Evolutionary conservation across 2,113 vertebrate species (phyloP), one percentile per base, ranked within the genome.

Genomic region (Lycocorax pyrrhopterus): DNA sequence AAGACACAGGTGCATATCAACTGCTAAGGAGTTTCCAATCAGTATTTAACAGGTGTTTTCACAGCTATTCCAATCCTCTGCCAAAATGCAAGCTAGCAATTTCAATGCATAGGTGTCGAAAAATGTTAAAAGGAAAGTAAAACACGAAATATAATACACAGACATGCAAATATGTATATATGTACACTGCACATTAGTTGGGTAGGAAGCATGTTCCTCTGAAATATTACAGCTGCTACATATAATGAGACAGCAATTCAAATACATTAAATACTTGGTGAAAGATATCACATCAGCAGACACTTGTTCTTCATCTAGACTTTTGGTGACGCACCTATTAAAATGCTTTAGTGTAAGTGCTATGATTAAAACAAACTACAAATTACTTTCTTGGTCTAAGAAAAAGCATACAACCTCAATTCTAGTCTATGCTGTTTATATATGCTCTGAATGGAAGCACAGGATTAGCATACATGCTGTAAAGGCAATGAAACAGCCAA

Each of bases 11-110:
- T 96, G 90, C 51, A 8, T 14, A 41, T 69, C 76, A 64, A 80
- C 74, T 94, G 71, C 79, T 66, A 77, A 94, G 59, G 72, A 78
- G 23, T 81, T 96, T 95, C 80, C 84, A 73, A 83, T 68, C 95
- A 81, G 69, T 53, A 77, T 90, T 94, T 96, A 94, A 91, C 87
- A 90, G 82, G 91, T 96, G 95, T 94, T 94, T 83, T 84, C 83
- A 95, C 43, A 97, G 91, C 90, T 83, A 90, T 74, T 84, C 76
- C 66, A 17, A 53, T 69, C 29, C 71, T 67, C 73, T 82, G 66
- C 62, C 68, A 96, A 89, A 85, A 89, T 73, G 53, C 56, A 91
- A 96, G 67, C 85, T 20, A 71, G 69, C 49, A 82, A 93, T 76
- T 94, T 93, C 76, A 95, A 96, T 30, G 39, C 53, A 85, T 30